Base-by-base conservation (phyloP, 2,113 vertebrate species). In the Pholis gunnellus region DNA sequence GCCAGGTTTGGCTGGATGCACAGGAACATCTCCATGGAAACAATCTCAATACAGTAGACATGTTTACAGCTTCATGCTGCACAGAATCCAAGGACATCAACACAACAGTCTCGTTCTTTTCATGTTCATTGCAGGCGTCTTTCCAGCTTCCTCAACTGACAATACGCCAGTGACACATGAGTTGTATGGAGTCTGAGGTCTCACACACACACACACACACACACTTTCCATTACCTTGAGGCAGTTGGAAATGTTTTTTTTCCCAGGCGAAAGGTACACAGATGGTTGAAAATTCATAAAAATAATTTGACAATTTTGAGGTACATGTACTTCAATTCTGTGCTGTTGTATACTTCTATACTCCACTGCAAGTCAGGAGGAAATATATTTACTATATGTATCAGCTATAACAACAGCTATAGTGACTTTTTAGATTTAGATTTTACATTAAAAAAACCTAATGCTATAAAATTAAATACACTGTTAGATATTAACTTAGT, bases 21-120 rank as follows among this genome's bases (percentile, higher is more conserved):
- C 72, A 0, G 36, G 13, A 86, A 46, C 38, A 50, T 89, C 87
- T 79, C 87, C 82, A 88, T 91, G 85, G 91, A 85, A 90, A 85
- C 83, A 5, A 18, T 64, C 76, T 59, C 38, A 56, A 75, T 72
- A 54, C n/a, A 11, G 36, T 46, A 44, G 29, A 65, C 31, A 59
- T 73, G 79, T 85, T 88, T 78, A 79, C 42, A 48, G 27, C 60
- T 65, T 84, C 25, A 20, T 72, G 42, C 44, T 38, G 29, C 69
- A n/a, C 9, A 61, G 38, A 79, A 67, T 46, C 34, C 17, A 38
- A 72, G 14, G 56, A 61, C 38, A 69, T 81, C 29, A 69, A 52
- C 84, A 70, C 56, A 31, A 38, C 44, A 22, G 34, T 38, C 20
- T 48, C 6, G 5, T 72, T 81, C 11, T 17, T 48, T 40, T 76